Evolutionary conservation across 2,797 vertebrate genomes (phyloP).

Genomic region (Merluccius polli): DNA sequence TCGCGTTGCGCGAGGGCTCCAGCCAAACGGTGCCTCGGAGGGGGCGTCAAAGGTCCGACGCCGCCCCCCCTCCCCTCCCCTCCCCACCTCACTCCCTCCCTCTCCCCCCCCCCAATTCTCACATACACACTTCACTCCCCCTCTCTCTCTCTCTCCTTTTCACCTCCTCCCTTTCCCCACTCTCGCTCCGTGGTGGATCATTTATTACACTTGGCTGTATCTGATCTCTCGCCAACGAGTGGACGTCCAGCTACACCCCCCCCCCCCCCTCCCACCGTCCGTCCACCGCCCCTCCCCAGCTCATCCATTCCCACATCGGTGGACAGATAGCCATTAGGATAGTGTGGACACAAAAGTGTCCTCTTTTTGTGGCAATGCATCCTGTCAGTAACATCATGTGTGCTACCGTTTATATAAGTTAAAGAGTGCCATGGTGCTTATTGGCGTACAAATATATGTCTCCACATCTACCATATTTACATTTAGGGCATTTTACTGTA

Average conservation of each 20-base stretch:
- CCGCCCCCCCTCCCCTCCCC: no score
- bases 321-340: constrained; percentile 65
- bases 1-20: background rate
- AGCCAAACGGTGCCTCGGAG: no score
- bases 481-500: no score
- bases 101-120: no score
- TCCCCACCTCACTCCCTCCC: background rate
- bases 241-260: constrained; percentile 28
- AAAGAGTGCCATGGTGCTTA: background rate
- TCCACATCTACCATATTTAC: background rate
- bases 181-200: constrained; percentile 36
- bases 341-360: constrained; percentile 29
- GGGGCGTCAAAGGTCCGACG: no score
- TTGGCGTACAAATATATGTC: background rate
- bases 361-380: background rate
- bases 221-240: constrained; percentile 50
- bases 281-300: background rate
- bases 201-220: constrained; percentile 65
- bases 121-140: no score
- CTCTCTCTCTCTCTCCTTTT: background rate
- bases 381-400: constrained; percentile 6
- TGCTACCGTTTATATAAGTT: constrained; percentile 4
- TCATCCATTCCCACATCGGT: constrained; percentile 63
- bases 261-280: background rate
- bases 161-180: background rate